phyloP scores from a whole-genome alignment of 1,140 invertebrate genomes.

The Stegodyphus dumicola region DNA sequence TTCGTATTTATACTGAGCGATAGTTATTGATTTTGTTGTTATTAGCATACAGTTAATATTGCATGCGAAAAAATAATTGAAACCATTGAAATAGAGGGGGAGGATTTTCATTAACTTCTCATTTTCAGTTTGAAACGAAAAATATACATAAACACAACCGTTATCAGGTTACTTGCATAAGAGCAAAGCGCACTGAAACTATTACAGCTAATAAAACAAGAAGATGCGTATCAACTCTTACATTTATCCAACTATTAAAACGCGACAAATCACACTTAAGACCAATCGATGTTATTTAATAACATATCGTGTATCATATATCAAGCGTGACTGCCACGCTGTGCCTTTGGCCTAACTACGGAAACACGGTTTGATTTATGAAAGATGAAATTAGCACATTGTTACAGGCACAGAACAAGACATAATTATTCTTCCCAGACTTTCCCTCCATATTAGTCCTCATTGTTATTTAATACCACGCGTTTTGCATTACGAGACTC shows the following conservation, averaged over 20 bases:
- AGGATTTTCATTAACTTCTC: no score
- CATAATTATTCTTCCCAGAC: slow-evolving; percentile 33
- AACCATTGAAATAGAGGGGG: no score
- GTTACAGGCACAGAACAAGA: slow-evolving; percentile 10
- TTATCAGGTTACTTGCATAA: no score
- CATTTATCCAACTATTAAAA: slow-evolving; percentile 10
- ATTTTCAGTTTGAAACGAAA: no score
- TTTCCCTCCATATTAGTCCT: neutral
- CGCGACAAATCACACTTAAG: slow-evolving; percentile 37
- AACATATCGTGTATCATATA: slow-evolving; percentile 7
- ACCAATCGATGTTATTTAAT: slow-evolving; percentile 28
- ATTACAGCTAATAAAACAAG: no score
- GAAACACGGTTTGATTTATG: slow-evolving; percentile 28
- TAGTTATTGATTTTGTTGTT: no score
- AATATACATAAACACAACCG: no score
- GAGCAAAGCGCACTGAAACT: no score
- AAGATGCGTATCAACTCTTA: no score
- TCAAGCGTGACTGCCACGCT: slow-evolving; percentile 11
- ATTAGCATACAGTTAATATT: no score
- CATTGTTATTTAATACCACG: slow-evolving; percentile 8
- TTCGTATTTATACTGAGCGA: no score
- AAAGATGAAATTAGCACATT: slow-evolving; percentile 41
- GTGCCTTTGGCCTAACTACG: neutral
- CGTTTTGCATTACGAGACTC: slow-evolving; percentile 1
- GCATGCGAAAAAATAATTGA: no score